phyloP scores from a whole-genome alignment of 2,113 vertebrate species.

The Indri indri region DNA sequence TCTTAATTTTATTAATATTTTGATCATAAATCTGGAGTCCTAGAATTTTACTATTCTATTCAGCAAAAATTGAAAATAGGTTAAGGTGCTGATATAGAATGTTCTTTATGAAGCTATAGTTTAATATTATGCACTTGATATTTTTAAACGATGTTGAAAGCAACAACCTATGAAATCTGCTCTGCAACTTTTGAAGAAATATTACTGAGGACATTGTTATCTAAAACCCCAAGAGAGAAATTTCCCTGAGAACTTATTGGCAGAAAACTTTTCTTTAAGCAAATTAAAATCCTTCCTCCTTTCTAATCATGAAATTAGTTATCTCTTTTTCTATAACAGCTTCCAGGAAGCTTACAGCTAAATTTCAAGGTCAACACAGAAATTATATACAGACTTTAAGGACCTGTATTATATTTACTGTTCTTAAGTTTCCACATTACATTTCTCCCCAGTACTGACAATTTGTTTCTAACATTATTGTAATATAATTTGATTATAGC shows the following conservation, averaged over 20 bases:
- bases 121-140: background rate
- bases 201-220: background rate
- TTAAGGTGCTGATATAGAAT: background rate
- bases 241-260: background rate
- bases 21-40: background rate
- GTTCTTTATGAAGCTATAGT: background rate
- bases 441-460: background rate
- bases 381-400: background rate
- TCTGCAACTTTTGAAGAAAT: background rate
- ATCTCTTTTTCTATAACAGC: background rate
- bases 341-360: background rate
- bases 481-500: background rate
- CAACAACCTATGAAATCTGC: background rate
- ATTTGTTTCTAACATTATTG: background rate
- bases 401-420: background rate
- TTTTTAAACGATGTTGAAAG: background rate
- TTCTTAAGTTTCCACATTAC: background rate
- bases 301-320: background rate
- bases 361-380: background rate
- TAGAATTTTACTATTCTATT: background rate
- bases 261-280: background rate
- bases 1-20: slow-evolving; percentile 10
- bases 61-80: slow-evolving; percentile 4
- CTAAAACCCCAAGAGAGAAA: slow-evolving; percentile 25
- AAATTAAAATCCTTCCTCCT: slow-evolving; percentile 26